Evolutionary conservation across 2,113 vertebrate species (phyloP), one percentile per base, ranked within the genome.

Genomic region (Xyrauchen texanus): DNA sequence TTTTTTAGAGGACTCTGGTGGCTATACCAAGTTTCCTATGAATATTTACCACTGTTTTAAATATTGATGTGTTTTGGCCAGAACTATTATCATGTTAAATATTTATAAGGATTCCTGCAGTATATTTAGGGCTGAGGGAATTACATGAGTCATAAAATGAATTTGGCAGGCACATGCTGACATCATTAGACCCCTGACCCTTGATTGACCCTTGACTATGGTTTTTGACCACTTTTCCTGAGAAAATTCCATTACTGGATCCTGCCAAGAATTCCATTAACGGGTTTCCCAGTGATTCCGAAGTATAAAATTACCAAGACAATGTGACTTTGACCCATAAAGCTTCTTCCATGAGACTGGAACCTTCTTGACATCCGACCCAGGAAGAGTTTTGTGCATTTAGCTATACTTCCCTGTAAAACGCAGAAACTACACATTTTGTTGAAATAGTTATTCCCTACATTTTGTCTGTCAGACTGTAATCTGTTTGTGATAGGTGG

Each of bases 211-310:
- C 21, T 34, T 34, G 21, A 34, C 21, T 34, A 34, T 34, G 21
- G 3, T 1, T 34, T 34, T 34, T 34, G 58, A 63, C 72, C 72
- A 52, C 62, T n/a, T 58, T 69, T 66, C 55, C 61, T 70, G 73
- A 60, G 55, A 55, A 72, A 12, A 16, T 77, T 62, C n/a, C 15
- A 4, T 34, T 34, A 34, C 21, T 34, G 21, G 21, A 34, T 53
- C 15, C 45, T 57, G 13, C 21, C 51, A 52, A 49, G 60, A 58
- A 45, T 42, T 68, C 13, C 21, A 58, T 44, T 9, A 5, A 58
- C 63, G 78, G 69, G 66, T 68, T 65, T 81, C 78, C 64, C 80
- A 79, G 8, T 67, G 61, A 76, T 57, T 79, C 76, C 34, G 46
- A 47, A 5, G 2, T 42, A 42, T 63, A 63, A 74, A 63, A 11